A percentile compares a stretch with the other conserved stretches of the same genome.
These are phyloP conservation scores for Eulemur coronatus DNA, from an alignment of 2,797 vertebrate species.

Conservation along the genomic window DNA sequence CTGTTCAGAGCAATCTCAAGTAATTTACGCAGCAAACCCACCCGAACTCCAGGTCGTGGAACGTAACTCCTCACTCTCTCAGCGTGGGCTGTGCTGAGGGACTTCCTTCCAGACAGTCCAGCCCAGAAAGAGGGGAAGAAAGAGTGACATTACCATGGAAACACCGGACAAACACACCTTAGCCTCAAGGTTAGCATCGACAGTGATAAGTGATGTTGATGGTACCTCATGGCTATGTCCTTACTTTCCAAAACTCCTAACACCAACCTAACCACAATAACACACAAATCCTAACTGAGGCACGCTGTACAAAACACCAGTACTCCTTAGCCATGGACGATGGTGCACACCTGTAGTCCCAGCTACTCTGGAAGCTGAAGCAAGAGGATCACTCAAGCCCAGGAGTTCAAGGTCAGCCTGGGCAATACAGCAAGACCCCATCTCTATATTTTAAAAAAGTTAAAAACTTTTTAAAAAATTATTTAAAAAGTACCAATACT, in stretches of 20 bases:
- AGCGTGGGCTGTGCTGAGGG: accelerated
- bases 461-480: not conserved
- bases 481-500: not conserved
- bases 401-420: not conserved
- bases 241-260: not conserved
- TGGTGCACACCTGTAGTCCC: not conserved
- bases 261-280: too few relatives aligned
- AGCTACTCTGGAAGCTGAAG: not conserved
- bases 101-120: not conserved
- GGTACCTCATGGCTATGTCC: accelerated
- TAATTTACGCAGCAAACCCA: not conserved
- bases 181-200: not conserved
- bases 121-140: too few relatives aligned
- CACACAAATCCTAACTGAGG: not conserved
- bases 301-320: too few relatives aligned
- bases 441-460: not conserved
- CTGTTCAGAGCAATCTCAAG: not conserved
- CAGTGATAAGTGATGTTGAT: not conserved
- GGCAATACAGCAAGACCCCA: not conserved
- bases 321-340: not conserved
- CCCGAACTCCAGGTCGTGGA: accelerated
- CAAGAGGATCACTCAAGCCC: not conserved
- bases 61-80: accelerated
- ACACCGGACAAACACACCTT: not conserved
- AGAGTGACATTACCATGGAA: not conserved